Evolutionary conservation across 1,140 invertebrate genomes (phyloP).

Genomic region (Druon quercuslanigerum): DNA sequence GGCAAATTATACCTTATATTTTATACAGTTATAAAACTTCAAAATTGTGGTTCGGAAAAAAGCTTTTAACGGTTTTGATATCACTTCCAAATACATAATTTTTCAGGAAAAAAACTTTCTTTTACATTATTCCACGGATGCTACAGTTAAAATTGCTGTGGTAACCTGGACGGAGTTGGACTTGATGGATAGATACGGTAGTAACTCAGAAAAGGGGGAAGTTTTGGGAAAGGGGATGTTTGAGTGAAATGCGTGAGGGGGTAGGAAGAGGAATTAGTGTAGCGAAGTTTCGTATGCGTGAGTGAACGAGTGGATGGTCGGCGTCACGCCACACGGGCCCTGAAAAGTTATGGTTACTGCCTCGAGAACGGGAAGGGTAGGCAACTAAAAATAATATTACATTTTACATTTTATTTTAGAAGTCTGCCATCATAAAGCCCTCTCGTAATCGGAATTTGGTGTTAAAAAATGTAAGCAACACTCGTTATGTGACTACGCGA

Average conservation of each 20-base stretch:
- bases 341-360: conserved; percentile 72
- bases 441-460: conserved; percentile 49
- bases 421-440: conserved; percentile 9
- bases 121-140: conserved; percentile 35
- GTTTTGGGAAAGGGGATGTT: conserved; percentile 40
- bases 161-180: conserved; percentile 20
- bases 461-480: conserved; percentile 48
- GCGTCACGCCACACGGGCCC: conserved; percentile 68
- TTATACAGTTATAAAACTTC: too few relatives aligned
- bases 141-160: conserved; percentile 39
- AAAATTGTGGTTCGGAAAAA: too few relatives aligned
- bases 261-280: conserved; percentile 56
- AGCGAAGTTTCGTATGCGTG: conserved; percentile 64
- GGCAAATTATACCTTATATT: too few relatives aligned
- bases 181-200: conserved; percentile 48
- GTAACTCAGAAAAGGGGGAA: conserved; percentile 34
- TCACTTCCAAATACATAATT: too few relatives aligned
- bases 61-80: too few relatives aligned
- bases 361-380: conserved; percentile 58
- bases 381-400: conserved; percentile 72
- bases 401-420: conserved; percentile 42
- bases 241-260: conserved; percentile 42
- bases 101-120: too few relatives aligned
- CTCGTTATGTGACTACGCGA: conserved; percentile 49
- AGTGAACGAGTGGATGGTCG: conserved; percentile 67